These are phyloP conservation scores for Gobio occitaniae DNA, from an alignment of 2,797 vertebrate genomes.

Conservation along the genomic window DNA sequence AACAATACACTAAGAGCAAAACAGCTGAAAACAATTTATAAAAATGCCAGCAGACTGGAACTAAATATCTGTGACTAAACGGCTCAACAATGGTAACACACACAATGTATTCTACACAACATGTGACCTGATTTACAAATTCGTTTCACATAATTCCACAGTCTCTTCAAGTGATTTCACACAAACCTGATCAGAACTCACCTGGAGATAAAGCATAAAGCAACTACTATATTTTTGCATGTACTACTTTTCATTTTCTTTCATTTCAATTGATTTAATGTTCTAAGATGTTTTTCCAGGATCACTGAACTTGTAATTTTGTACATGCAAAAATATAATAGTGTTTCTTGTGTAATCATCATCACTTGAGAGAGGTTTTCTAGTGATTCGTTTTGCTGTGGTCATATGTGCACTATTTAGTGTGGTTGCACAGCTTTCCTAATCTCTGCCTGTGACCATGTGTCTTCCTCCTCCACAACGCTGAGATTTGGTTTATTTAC, in stretches of 20 bases:
- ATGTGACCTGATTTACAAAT: neutral
- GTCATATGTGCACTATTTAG: neutral
- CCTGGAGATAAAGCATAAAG: neutral
- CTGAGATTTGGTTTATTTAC: conserved; percentile 19
- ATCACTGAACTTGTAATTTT: neutral
- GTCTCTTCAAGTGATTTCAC: neutral
- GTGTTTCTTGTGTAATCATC: neutral
- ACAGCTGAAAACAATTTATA: neutral
- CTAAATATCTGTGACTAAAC: neutral
- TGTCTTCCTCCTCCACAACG: conserved; percentile 12
- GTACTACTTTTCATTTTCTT: neutral
- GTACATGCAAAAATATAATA: neutral
- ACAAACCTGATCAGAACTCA: neutral
- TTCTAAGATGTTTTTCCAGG: neutral
- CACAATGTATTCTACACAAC: neutral
- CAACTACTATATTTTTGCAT: neutral
- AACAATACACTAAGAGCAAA: neutral
- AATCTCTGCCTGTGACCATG: neutral
- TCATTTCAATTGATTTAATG: neutral
- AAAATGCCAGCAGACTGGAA: neutral
- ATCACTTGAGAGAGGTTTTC: neutral
- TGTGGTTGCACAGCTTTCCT: neutral
- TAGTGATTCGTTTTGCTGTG: neutral
- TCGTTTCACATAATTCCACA: neutral
- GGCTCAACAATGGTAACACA: neutral